These are phyloP conservation scores for Danaus chrysippus DNA, from an alignment of 2,888 invertebrate species.

Conservation along the genomic window DNA sequence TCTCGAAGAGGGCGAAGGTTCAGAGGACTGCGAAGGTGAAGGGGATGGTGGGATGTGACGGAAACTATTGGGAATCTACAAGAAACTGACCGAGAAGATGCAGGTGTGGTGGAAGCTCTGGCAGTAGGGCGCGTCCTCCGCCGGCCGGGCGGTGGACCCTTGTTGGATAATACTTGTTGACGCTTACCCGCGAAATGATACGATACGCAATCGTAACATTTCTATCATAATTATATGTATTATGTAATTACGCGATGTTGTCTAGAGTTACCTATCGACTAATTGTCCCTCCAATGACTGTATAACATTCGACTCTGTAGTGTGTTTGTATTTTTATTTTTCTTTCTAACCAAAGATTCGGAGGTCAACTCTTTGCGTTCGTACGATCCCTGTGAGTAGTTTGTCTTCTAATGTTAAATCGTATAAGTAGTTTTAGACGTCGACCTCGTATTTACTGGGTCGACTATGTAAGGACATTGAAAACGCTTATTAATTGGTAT, in stretches of 20 bases:
- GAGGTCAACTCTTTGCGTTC: conserved; percentile 59
- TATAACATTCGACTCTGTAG: conserved; percentile 70
- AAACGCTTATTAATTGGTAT: conserved; percentile 80
- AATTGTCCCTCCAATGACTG: conserved; percentile 78
- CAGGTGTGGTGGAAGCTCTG: conserved; percentile 94
- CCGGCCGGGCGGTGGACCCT: conserved; percentile 35
- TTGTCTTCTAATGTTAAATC: conserved; percentile 70
- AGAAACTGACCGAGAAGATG: conserved; percentile 93
- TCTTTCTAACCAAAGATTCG: conserved; percentile 76
- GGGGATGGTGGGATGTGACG: conserved; percentile 91
- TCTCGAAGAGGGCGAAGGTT: conserved; percentile 90
- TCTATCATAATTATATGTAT: conserved; percentile 68
- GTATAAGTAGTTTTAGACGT: conserved; percentile 73
- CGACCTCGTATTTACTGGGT: conserved; percentile 64
- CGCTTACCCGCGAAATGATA: conserved; percentile 73
- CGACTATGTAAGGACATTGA: conserved; percentile 77
- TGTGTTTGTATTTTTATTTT: conserved; percentile 67
- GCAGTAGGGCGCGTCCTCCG: conserved; percentile 67
- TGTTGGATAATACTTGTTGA: conserved; percentile 71
- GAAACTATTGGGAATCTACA: conserved; percentile 94
- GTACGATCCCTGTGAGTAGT: conserved; percentile 73
- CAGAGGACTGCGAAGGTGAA: conserved; percentile 78
- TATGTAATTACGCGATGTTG: conserved; percentile 74
- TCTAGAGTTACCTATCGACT: conserved; percentile 75
- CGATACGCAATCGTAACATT: conserved; percentile 68